Evolutionary conservation across 2,797 vertebrate species (phyloP).

Genomic region (Microchirus variegatus): DNA sequence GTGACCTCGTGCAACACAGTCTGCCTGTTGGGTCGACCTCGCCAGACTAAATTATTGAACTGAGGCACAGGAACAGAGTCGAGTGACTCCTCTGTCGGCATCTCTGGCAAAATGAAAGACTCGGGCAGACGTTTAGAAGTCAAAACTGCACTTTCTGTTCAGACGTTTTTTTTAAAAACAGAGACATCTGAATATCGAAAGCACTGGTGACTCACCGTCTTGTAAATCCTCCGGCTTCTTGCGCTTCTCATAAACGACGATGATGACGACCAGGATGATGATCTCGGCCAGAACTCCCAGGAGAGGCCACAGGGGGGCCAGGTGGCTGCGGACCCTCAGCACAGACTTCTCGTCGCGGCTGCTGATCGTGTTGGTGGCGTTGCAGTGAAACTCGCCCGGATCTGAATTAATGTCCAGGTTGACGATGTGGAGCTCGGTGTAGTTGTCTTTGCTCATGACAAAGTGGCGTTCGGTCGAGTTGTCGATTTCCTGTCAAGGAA

Average conservation of each 20-base stretch:
- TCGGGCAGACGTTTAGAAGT: slow-evolving; percentile 9
- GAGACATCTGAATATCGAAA: neutral
- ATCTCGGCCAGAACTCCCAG: slow-evolving; percentile 96
- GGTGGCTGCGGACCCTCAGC: slow-evolving; percentile 93
- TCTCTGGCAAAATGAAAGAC: slow-evolving; percentile 20
- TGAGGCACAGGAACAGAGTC: slow-evolving; percentile 42
- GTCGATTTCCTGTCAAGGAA: slow-evolving; percentile 84
- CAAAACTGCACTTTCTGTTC: slow-evolving; percentile 1
- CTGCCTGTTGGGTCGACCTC: slow-evolving; percentile 48
- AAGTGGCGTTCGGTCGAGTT: slow-evolving; percentile 90
- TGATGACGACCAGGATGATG: slow-evolving; percentile 94
- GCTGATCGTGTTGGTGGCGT: slow-evolving; percentile 91
- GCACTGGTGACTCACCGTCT: slow-evolving; percentile 87
- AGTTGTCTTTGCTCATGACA: slow-evolving; percentile 90
- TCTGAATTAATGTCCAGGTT: slow-evolving; percentile 90
- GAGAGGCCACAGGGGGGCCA: slow-evolving; percentile 97
- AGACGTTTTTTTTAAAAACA: slow-evolving; percentile 6
- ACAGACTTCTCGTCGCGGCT: slow-evolving; percentile 79
- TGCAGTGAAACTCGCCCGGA: slow-evolving; percentile 93
- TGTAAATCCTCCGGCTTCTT: slow-evolving; percentile 98
- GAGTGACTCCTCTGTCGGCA: slow-evolving; percentile 37
- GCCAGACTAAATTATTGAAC: slow-evolving; percentile 75
- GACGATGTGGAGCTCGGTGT: slow-evolving; percentile 90
- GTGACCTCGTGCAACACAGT: slow-evolving; percentile 60
- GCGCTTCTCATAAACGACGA: slow-evolving; percentile 97